Evolutionary conservation across 2,888 invertebrate genomes (phyloP).

Genomic region (Eristalinus aeneus): DNA sequence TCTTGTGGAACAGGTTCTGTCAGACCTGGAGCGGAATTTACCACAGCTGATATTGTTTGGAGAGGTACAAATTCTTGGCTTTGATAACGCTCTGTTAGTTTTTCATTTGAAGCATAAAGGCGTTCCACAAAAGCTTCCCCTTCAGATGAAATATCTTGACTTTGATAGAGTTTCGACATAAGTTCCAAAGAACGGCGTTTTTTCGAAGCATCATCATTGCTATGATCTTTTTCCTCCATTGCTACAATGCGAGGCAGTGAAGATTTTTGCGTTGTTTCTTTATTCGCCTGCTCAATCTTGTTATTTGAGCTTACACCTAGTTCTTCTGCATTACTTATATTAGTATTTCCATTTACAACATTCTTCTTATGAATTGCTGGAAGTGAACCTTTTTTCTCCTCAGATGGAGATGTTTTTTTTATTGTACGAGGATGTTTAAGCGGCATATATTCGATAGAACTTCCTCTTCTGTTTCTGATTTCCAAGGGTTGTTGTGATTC

Average conservation of each 20-base stretch:
- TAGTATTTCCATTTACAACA: constrained; percentile 75
- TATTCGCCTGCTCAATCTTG: constrained; percentile 72
- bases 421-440: constrained; percentile 77
- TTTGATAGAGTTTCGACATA: constrained; percentile 83
- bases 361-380: constrained; percentile 77
- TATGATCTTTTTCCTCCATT: constrained; percentile 72
- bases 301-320: constrained; percentile 66
- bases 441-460: constrained; percentile 77
- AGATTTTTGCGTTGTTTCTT: constrained; percentile 80
- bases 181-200: constrained; percentile 82
- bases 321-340: constrained; percentile 73
- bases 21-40: not conserved
- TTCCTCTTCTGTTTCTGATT: constrained; percentile 72
- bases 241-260: constrained; percentile 77
- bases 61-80: constrained; percentile 84
- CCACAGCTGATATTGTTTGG: constrained; percentile 70
- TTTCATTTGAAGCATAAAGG: constrained; percentile 84
- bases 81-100: constrained; percentile 84
- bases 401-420: constrained; percentile 76
- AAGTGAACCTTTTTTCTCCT: constrained; percentile 76
- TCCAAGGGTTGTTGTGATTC: constrained; percentile 68
- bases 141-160: constrained; percentile 83
- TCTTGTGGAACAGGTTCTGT: constrained; percentile 80
- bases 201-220: constrained; percentile 75
- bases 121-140: constrained; percentile 82